phyloP scores from a whole-genome alignment of 2,888 invertebrate species.

The Pristionchus fissidentatus region DNA sequence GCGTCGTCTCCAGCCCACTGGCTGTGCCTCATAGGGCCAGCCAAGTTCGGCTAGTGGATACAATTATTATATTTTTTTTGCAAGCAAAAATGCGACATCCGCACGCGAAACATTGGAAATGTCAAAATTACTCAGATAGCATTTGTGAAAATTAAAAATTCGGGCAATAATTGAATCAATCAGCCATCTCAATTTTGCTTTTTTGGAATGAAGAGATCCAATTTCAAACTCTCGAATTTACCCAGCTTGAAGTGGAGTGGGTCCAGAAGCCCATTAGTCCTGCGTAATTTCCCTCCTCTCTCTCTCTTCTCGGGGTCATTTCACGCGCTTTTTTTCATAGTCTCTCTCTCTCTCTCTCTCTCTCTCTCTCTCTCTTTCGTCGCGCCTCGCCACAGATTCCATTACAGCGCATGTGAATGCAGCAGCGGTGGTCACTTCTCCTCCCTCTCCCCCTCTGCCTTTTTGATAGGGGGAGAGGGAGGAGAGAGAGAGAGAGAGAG shows the following conservation, averaged over 20 bases:
- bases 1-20: no score
- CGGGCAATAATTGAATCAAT: no score
- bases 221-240: background rate
- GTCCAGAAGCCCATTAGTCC: background rate
- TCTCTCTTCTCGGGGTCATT: conserved; percentile 27
- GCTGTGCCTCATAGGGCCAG: no score
- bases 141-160: no score
- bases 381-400: conserved; percentile 26
- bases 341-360: background rate
- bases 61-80: no score
- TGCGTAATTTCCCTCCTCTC: background rate
- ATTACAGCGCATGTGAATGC: conserved; percentile 20
- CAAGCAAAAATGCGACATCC: no score
- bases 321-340: background rate
- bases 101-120: no score
- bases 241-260: background rate
- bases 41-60: no score
- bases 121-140: no score
- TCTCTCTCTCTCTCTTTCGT: background rate
- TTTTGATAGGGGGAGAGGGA: conserved; percentile 7
- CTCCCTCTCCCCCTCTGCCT: conserved; percentile 21
- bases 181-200: no score
- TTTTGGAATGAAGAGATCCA: no score
- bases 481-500: background rate
- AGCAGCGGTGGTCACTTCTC: background rate